phyloP scores from a whole-genome alignment of 2,888 invertebrate genomes.

The Campoplex nolae region DNA sequence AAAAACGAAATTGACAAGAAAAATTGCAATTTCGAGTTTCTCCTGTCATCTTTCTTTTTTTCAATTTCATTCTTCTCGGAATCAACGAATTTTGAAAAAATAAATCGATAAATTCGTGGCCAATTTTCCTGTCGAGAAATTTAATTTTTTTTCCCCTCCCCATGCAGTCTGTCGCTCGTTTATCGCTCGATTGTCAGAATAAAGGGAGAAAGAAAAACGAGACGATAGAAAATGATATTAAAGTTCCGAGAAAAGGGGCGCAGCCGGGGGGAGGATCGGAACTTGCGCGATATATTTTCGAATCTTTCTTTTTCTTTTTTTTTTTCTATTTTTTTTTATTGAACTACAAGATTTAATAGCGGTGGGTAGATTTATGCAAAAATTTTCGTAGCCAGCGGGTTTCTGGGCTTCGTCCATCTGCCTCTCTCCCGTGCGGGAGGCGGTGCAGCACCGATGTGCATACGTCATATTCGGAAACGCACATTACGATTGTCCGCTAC shows the following conservation, averaged over 20 bases:
- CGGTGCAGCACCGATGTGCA: constrained; percentile 36
- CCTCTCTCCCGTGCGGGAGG: constrained; percentile 18
- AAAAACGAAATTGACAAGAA: not conserved
- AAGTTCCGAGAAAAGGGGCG: not conserved
- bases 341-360: not conserved
- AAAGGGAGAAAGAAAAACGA: not conserved
- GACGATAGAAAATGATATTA: not conserved
- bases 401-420: constrained; percentile 20
- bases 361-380: constrained; percentile 28
- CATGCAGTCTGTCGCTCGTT: not conserved
- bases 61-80: not conserved
- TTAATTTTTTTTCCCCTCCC: too few species aligned
- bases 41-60: too few species aligned
- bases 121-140: too few species aligned
- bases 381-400: constrained; percentile 31
- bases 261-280: not conserved
- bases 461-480: constrained; percentile 57
- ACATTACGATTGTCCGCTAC: constrained; percentile 45
- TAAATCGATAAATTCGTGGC: too few species aligned
- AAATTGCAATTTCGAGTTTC: not conserved
- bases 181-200: not conserved
- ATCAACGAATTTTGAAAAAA: not conserved
- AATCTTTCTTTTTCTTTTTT: not conserved
- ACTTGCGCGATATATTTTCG: not conserved
- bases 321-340: not conserved